Evolutionary conservation across 2,888 invertebrate genomes (phyloP).

Genomic region (Cheilosia urbana): DNA sequence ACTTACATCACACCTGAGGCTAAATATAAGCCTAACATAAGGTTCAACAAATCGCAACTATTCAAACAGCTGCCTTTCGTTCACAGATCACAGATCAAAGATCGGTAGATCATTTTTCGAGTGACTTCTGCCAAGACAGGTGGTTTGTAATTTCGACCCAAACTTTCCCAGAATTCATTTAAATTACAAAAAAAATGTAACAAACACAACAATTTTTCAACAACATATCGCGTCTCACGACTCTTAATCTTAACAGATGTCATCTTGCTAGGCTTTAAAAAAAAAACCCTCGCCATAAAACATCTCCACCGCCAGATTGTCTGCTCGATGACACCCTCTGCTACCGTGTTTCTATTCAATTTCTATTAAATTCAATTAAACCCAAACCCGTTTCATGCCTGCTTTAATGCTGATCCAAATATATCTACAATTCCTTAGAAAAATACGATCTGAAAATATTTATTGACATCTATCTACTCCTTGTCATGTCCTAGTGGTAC

Average conservation of each 20-base stretch:
- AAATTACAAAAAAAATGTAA: conserved; percentile 7
- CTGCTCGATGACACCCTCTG: conserved; percentile 60
- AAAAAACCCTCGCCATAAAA: conserved; percentile 2
- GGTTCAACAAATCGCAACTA: no score
- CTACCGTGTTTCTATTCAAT: conserved; percentile 66
- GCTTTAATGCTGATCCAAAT: conserved; percentile 41
- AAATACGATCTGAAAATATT: conserved; percentile 66
- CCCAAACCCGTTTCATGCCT: conserved; percentile 55
- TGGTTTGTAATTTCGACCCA: conserved; percentile 5
- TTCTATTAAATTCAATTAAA: conserved; percentile 73
- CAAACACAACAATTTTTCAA: background rate
- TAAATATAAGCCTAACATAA: no score
- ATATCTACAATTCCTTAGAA: conserved; percentile 46
- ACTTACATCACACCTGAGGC: no score
- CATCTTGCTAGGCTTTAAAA: conserved; percentile 15
- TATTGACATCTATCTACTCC: conserved; percentile 75
- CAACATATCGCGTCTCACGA: conserved; percentile 61
- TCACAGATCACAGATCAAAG: background rate
- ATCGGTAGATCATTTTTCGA: conserved; percentile 5
- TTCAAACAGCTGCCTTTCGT: background rate
- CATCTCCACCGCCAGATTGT: conserved; percentile 59
- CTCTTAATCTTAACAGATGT: conserved; percentile 71
- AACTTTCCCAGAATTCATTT: conserved; percentile 35
- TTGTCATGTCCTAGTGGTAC: conserved; percentile 64
- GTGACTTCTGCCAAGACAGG: conserved; percentile 17